Evolutionary conservation across 2,113 vertebrate species (phyloP).

Genomic region (Gnathonemus echidnorhynchus): DNA sequence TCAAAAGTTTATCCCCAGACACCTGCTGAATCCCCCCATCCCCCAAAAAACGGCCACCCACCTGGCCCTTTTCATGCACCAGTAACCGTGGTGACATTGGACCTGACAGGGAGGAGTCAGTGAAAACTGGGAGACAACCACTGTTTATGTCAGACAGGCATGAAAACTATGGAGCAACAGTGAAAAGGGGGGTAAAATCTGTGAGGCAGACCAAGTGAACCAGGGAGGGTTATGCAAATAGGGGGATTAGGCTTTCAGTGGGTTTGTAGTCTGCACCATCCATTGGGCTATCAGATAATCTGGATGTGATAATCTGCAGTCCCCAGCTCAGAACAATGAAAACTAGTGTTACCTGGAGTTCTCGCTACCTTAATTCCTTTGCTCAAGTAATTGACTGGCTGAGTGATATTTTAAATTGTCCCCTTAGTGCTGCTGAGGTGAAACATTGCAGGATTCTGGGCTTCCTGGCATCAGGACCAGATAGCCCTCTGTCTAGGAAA

Average conservation of each 20-base stretch:
- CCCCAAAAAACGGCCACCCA: slow-evolving; percentile 39
- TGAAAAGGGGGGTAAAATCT: neutral
- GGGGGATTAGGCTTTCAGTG: neutral
- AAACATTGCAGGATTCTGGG: neutral
- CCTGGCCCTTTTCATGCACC: slow-evolving; percentile 29
- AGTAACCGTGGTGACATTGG: slow-evolving; percentile 36
- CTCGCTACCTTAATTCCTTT: neutral
- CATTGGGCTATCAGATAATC: neutral
- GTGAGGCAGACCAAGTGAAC: neutral
- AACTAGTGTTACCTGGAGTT: neutral
- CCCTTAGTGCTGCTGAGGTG: neutral
- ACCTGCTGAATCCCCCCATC: slow-evolving; percentile 35
- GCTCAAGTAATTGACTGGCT: neutral
- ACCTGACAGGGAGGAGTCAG: slow-evolving; percentile 8
- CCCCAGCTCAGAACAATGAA: neutral
- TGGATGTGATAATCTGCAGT: neutral
- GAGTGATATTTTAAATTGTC: neutral
- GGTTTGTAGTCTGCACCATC: neutral
- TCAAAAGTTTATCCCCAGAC: slow-evolving; percentile 46
- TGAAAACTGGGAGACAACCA: neutral
- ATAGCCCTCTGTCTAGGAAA: neutral
- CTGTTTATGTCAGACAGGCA: neutral
- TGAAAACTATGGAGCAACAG: neutral
- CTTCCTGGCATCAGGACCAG: neutral
- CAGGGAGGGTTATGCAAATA: neutral